Evolutionary conservation across 2,888 invertebrate genomes (phyloP), one percentile per base, ranked within the genome.

Genomic region (Eulithis testata): DNA sequence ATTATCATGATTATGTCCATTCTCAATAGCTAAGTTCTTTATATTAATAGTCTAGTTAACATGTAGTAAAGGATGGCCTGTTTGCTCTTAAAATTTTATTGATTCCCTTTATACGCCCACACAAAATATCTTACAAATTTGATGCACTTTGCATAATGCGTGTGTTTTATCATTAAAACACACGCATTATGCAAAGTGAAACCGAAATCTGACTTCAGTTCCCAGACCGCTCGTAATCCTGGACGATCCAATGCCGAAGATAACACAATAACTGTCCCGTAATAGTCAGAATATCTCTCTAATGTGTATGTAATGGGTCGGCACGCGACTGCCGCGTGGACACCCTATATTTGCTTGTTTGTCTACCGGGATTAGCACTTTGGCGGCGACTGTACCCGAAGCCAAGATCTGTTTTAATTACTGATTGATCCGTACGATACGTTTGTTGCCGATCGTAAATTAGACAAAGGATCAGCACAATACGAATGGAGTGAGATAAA

Each of bases 341-440:
- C 63, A 40, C 73, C 70, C 76, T 78, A 76, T 77, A 74, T 76
- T 69, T 71, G 66, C 76, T 72, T 88, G 86, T 89, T 87, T 88
- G 87, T 80, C 85, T 81, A 88, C 85, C 83, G 80, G 89, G 89
- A 89, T 91, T 90, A 91, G 87, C 91, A 91, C 91, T 91, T 87
- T 87, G 82, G 80, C 71, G 74, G 73, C 82, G 84, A 76, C 81
- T 80, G 84, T 81, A 82, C 82, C 40, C 58, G 31, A 31, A 31
- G 62, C 65, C 54, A 65, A 62, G 55, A 57, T 66, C 59, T 60
- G 63, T 84, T 90, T 89, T 90, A 88, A 89, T 90, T 90, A 87
- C 89, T 82, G 90, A 90, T 91, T 84, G 88, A 88, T 88, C 85
- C 85, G 55, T 50, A 44, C 74, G 87, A 87, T 88, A 86, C 58